Base-by-base conservation (phyloP, 2,113 vertebrate species). In the Marmota monax region DNA sequence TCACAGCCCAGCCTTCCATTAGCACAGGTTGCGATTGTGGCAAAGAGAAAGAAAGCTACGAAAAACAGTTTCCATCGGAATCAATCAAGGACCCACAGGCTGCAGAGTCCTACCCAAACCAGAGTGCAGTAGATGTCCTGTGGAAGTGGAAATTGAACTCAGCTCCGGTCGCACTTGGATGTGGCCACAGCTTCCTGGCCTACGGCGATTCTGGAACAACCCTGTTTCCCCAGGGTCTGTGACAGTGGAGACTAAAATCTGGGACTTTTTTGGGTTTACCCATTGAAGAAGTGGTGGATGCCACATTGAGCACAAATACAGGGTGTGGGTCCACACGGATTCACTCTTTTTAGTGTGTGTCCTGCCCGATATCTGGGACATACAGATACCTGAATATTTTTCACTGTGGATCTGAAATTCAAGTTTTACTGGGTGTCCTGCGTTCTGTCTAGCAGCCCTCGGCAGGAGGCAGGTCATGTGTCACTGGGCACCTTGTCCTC, bases 1-100 rank as follows among this genome's bases (percentile, higher is more conserved):
- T 98, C 97, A 97, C 80, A 96, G 95, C 98, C 97, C 93, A 98
- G 97, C 97, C 93, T 90, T 90, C 92, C 97, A 93, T 96, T 96
- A 97, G 83, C 74, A 94, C 96, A 98, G 97, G 93, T 3, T 87
- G 97, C 69, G 74, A 70, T 48, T 88, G 96, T 84, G 94, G n/a
- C 14, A 97, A 92, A 56, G 90, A 86, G 51, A 32, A 78, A 4
- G 39, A 23, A 32, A 58, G 94, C 96, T 92, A 45, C 94, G 93
- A 51, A 51, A 51, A 51, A 98, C 97, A 93, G 29, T 73, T 86
- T 97, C 89, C 7, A 34, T 84, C 2, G 2, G 96, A 96, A 97
- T 74, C 58, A 8, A 87, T 37, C 88, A 72, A 80, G 93, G 97
- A 65, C 56, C 34, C 4, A 1, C 42, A 58, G 63, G 11, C 34